Conservation (phyloP, 2,113 vertebrate species). For the Australoheros scitulus region DNA sequence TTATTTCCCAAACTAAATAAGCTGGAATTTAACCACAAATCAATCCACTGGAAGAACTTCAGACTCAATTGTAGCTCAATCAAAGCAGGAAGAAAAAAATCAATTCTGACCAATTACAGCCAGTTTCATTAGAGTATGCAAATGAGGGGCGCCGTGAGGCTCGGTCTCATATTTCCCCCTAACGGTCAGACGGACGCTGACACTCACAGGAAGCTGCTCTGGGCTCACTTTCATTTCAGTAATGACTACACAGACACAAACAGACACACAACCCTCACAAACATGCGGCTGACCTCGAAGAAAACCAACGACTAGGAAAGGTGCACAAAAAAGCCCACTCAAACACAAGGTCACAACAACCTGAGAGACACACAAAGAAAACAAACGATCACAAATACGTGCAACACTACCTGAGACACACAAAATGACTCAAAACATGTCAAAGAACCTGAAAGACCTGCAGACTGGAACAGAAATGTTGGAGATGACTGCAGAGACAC, state of each 20-base stretch:
- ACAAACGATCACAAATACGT: too few species aligned
- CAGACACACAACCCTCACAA: background rate
- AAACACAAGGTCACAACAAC: too few species aligned
- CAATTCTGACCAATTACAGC: slow-evolving; percentile 92
- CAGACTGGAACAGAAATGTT: background rate
- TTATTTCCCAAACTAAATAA: slow-evolving; percentile 90
- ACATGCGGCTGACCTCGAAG: too few species aligned
- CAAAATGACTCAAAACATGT: too few species aligned
- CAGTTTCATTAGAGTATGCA: slow-evolving; percentile 90
- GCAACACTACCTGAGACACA: too few species aligned
- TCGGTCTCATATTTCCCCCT: slow-evolving; percentile 57
- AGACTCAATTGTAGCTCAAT: slow-evolving; percentile 96
- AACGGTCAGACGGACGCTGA: background rate
- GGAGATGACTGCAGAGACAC: too few species aligned
- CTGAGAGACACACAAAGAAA: too few species aligned
- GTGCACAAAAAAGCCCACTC: too few species aligned
- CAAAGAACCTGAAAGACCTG: background rate
- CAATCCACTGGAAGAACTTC: slow-evolving; percentile 90
- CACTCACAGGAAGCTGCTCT: slow-evolving; percentile 8
- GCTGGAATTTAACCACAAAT: slow-evolving; percentile 90
- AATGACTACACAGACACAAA: background rate
- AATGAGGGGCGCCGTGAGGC: slow-evolving; percentile 73
- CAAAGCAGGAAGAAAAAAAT: slow-evolving; percentile 86
- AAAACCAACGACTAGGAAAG: too few species aligned
- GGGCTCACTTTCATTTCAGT: background rate